Conservation (phyloP, 2,888 invertebrate species). For the Yponomeuta evonymella region DNA sequence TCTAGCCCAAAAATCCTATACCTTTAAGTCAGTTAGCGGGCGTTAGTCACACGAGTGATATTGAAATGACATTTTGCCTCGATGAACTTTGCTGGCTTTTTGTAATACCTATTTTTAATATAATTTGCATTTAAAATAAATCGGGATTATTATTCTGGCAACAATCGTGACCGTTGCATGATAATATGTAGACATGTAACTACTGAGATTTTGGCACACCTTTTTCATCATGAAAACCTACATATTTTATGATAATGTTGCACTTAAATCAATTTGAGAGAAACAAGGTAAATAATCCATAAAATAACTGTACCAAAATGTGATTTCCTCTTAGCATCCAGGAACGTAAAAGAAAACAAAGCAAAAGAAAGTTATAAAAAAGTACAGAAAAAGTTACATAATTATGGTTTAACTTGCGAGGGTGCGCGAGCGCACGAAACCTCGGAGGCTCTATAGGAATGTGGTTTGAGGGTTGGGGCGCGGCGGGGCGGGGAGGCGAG, state of each 20-base stretch:
- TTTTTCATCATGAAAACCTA: neutral
- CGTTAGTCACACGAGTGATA: neutral
- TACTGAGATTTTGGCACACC: neutral
- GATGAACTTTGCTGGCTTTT: neutral
- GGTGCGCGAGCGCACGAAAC: slow-evolving; percentile 53
- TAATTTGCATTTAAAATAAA: slow-evolving; percentile 1
- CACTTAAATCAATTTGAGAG: neutral
- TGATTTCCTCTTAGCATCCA: neutral
- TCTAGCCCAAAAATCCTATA: no score
- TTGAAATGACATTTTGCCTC: slow-evolving; percentile 1
- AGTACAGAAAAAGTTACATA: neutral
- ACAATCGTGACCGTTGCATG: neutral
- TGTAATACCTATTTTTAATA: neutral
- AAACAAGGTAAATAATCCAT: neutral
- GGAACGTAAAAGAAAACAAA: neutral
- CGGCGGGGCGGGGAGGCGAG: slow-evolving; percentile 43
- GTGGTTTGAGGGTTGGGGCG: slow-evolving; percentile 50
- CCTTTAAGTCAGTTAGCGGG: neutral
- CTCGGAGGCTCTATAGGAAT: slow-evolving; percentile 57
- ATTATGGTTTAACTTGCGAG: slow-evolving; percentile 26
- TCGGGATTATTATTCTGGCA: neutral
- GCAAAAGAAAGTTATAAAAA: neutral
- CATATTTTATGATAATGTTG: neutral
- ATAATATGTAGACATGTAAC: no score
- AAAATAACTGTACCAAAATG: neutral